phyloP scores from a whole-genome alignment of 2,888 invertebrate species.

The Alviniconcha strummeri region DNA sequence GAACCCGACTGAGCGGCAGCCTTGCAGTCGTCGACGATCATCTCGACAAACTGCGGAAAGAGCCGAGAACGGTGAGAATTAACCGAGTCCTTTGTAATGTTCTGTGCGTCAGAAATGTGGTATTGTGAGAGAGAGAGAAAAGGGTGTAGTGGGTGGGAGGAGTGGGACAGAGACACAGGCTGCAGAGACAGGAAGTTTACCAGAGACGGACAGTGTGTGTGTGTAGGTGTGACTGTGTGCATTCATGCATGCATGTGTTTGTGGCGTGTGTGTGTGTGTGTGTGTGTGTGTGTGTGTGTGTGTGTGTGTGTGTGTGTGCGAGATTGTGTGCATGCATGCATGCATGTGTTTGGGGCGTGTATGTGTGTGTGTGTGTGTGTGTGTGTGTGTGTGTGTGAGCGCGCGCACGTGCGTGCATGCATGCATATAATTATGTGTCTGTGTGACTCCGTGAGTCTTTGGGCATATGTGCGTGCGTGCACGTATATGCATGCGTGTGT shows the following conservation, averaged over 20 bases:
- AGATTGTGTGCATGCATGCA: too few relatives aligned
- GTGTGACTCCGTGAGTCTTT: not conserved
- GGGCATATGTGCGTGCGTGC: not conserved
- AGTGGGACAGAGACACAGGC: not conserved
- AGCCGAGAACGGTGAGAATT: too few relatives aligned
- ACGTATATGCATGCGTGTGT: not conserved
- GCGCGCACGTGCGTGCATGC: not conserved
- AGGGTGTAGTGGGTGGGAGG: not conserved
- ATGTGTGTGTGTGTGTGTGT: not conserved
- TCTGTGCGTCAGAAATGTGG: too few relatives aligned
- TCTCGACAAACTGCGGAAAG: conserved; percentile 81
- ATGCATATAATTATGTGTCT: not conserved
- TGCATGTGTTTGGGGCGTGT: too few relatives aligned
- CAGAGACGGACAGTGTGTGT: not conserved
- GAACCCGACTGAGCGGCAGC: conserved; percentile 89
- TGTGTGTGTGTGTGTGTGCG: conserved; percentile 1
- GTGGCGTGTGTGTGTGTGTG: not conserved
- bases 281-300: not conserved
- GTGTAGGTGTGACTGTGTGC: too few relatives aligned
- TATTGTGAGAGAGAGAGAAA: not conserved
- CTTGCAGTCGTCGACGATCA: conserved; percentile 92
- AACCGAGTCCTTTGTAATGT: too few relatives aligned
- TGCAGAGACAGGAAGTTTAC: not conserved
- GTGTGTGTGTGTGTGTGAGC: not conserved
- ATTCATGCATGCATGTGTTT: too few relatives aligned